Conservation (phyloP, 1,140 invertebrate species). For the Metaphire vulgaris region DNA sequence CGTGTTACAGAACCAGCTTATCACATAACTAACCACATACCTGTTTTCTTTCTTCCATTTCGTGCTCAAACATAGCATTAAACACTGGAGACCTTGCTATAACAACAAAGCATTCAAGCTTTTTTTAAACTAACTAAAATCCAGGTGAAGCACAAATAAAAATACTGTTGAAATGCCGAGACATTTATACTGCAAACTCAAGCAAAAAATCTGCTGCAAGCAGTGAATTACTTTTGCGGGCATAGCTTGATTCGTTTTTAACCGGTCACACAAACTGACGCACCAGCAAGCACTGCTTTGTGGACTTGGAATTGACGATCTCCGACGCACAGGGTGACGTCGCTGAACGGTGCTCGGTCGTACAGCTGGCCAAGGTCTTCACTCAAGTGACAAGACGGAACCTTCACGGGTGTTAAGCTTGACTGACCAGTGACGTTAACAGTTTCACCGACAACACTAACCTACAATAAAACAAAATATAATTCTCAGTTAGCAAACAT, state of each 20-base stretch:
- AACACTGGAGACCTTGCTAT: slow-evolving; percentile 87
- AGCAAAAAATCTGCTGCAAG: no score
- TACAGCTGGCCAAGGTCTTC: slow-evolving; percentile 88
- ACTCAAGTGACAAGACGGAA: slow-evolving; percentile 87
- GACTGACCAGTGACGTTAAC: slow-evolving; percentile 65
- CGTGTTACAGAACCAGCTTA: no score
- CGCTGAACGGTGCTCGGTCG: slow-evolving; percentile 92
- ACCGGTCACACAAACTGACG: no score
- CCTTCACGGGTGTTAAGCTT: slow-evolving; percentile 66
- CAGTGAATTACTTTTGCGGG: no score
- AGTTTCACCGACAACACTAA: slow-evolving; percentile 91
- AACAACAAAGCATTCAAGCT: no score
- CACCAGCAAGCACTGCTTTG: slow-evolving; percentile 78
- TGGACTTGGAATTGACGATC: slow-evolving; percentile 92
- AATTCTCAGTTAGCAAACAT: slow-evolving; percentile 27
- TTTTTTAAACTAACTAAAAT: no score
- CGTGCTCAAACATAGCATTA: slow-evolving; percentile 98
- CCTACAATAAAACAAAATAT: slow-evolving; percentile 38
- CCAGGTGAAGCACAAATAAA: no score
- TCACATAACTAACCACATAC: no score
- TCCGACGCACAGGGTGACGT: slow-evolving; percentile 85
- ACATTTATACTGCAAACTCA: no score
- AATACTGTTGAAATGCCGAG: no score
- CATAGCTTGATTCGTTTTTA: no score
- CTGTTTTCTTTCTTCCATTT: slow-evolving; percentile 80